Evolutionary conservation across 2,888 invertebrate species (phyloP).

Genomic region (Operophtera brumata): DNA sequence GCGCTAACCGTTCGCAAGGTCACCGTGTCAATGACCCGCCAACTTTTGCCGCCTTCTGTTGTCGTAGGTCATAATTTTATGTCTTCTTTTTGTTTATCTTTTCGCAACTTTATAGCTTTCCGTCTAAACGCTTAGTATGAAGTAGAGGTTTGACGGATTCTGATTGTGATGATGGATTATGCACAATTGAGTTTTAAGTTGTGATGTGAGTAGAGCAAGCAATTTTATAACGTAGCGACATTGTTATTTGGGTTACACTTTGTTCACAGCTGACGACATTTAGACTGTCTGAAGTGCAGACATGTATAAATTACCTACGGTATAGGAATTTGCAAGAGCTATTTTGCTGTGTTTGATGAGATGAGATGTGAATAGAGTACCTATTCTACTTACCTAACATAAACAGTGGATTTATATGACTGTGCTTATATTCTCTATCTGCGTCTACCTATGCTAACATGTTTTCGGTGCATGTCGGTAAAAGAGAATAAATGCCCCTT

Average conservation of each 20-base stretch:
- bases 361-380: neutral
- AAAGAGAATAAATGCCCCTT: no score
- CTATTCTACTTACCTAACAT: neutral
- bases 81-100: constrained; percentile 81
- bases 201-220: no score
- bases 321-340: no score
- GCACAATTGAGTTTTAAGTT: neutral
- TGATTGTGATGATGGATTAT: neutral
- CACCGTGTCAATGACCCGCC: constrained; percentile 77
- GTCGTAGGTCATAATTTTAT: constrained; percentile 81
- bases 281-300: no score
- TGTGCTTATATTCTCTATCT: neutral
- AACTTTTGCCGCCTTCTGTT: constrained; percentile 80
- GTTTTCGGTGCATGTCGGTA: no score
- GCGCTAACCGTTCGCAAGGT: constrained; percentile 64
- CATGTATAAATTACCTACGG: no score
- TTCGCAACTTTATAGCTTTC: constrained; percentile 75
- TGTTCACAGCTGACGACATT: no score
- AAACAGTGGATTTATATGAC: no score
- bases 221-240: no score
- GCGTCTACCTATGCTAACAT: no score
- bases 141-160: constrained; percentile 5
- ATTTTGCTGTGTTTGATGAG: no score
- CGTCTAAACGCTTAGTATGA: constrained; percentile 59
- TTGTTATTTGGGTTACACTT: no score